phyloP scores from a whole-genome alignment of 1,140 invertebrate species.

The Trichomalopsis sarcophagae region DNA sequence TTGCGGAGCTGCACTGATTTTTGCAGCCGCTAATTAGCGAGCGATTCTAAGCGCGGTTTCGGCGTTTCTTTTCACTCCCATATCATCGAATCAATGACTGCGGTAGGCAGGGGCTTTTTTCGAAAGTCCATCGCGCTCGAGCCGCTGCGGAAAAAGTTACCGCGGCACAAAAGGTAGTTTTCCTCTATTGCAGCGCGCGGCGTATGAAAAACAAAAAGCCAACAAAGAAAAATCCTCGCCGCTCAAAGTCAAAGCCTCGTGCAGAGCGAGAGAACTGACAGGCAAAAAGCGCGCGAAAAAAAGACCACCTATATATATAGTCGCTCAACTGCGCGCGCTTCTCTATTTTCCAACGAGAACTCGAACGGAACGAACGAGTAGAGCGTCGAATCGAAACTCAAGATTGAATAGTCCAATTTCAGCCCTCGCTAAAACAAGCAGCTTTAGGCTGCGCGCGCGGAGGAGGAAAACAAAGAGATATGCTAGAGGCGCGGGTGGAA shows the following conservation, averaged over 20 bases:
- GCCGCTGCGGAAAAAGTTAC: not conserved
- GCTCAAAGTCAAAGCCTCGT: conserved; percentile 14
- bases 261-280: not conserved
- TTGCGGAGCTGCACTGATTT: too few relatives aligned
- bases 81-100: too few relatives aligned
- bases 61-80: too few relatives aligned
- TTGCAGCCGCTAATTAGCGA: too few relatives aligned
- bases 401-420: conserved; percentile 33
- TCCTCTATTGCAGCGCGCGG: not conserved
- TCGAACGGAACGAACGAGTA: not conserved
- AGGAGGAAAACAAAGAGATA: conserved; percentile 1
- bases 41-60: too few relatives aligned
- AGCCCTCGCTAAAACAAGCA: not conserved
- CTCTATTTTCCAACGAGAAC: not conserved
- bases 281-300: not conserved
- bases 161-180: not conserved
- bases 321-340: not conserved
- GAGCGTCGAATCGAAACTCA: conserved; percentile 10
- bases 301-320: not conserved
- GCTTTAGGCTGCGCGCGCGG: not conserved
- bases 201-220: not conserved
- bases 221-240: not conserved
- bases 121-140: not conserved
- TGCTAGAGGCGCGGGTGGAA: not conserved
- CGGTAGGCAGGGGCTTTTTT: not conserved